phyloP scores from a whole-genome alignment of 2,888 invertebrate genomes.

The Mimas tiliae region DNA sequence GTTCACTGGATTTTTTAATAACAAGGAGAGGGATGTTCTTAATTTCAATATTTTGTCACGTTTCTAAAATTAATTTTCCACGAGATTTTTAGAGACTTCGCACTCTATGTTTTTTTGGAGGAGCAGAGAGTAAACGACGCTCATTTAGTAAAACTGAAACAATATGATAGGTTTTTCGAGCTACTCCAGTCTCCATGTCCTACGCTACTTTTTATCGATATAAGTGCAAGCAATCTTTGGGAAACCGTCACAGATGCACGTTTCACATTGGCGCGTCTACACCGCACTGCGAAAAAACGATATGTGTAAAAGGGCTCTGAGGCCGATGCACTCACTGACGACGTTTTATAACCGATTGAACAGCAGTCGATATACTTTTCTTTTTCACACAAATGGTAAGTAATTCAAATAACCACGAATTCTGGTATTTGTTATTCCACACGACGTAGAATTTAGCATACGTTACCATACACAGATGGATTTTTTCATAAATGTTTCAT shows the following conservation, averaged over 20 bases:
- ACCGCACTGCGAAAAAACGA: background rate
- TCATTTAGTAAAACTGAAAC: background rate
- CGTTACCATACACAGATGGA: background rate
- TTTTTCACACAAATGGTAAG: background rate
- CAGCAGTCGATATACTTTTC: background rate
- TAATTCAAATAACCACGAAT: background rate
- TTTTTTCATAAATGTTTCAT: constrained; percentile 11
- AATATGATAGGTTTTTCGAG: background rate
- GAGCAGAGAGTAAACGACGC: background rate
- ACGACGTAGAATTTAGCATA: background rate
- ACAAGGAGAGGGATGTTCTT: too few relatives aligned
- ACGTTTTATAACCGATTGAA: background rate
- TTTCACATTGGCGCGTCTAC: too few relatives aligned
- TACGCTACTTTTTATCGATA: too few relatives aligned
- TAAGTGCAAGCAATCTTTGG: too few relatives aligned
- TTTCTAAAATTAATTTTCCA: background rate
- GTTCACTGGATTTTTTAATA: too few relatives aligned
- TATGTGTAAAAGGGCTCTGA: background rate
- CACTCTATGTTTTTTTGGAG: background rate
- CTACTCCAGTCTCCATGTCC: too few relatives aligned
- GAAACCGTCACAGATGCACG: too few relatives aligned
- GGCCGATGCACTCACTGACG: background rate
- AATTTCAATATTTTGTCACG: background rate
- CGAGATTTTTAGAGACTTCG: background rate
- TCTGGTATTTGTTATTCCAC: background rate